phyloP scores from a whole-genome alignment of 2,888 invertebrate species.

The Philaethria dido region DNA sequence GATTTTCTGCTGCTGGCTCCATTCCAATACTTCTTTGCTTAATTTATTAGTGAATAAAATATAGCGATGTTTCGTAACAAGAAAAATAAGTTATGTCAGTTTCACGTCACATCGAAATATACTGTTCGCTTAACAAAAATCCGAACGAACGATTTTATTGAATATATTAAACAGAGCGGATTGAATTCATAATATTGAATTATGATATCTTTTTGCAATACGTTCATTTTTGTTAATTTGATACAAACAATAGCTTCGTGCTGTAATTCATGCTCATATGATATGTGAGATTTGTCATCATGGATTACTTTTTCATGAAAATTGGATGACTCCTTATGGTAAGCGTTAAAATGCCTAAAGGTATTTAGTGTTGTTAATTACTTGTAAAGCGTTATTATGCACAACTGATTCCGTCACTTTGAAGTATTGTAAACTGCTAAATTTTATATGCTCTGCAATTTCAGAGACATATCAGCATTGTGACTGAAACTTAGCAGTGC shows the following conservation, averaged over 20 bases:
- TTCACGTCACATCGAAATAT: conserved; percentile 37
- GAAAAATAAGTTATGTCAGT: conserved; percentile 47
- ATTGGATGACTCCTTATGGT: not conserved
- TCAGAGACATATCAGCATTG: no score
- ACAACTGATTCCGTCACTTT: no score
- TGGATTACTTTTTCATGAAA: not conserved
- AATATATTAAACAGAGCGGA: conserved; percentile 3
- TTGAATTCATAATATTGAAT: conserved; percentile 19
- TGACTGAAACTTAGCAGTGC: no score
- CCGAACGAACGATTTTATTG: conserved; percentile 18
- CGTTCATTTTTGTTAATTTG: conserved; percentile 17
- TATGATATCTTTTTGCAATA: conserved; percentile 7
- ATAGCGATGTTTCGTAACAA: conserved; percentile 56
- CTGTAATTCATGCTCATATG: not conserved
- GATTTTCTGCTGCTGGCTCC: conserved; percentile 70
- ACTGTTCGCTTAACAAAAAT: conserved; percentile 28
- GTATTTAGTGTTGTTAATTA: not conserved
- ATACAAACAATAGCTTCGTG: not conserved
- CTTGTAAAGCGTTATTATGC: not conserved
- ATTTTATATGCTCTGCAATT: no score
- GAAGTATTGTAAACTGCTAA: not conserved
- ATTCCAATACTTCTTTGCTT: conserved; percentile 71
- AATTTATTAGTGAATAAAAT: conserved; percentile 72
- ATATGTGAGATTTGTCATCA: not conserved
- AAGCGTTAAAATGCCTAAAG: not conserved